Base-by-base conservation (phyloP, 2,113 vertebrate species). In the Nannospalax galili region DNA sequence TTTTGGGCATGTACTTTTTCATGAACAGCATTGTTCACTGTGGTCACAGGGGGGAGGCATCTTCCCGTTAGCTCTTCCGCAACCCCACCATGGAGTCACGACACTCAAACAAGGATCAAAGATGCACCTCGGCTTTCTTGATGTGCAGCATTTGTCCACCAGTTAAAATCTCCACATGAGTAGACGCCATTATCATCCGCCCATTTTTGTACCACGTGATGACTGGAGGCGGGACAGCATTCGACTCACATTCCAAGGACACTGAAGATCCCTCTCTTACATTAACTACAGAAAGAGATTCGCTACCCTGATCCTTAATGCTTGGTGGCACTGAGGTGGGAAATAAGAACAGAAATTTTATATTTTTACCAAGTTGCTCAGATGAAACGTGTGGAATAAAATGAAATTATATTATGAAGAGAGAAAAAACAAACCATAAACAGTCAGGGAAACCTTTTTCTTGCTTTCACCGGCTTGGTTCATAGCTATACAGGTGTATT, bases 151-250 rank as follows among this genome's bases (percentile, higher is more conserved):
- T 99, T 73, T 99, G 99, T 90, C 99, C 99, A 0, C 98, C 98
- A 20, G 98, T 98, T 80, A 99, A 91, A 79, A 99, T 79, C 65
- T 92, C 98, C 90, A 99, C 0, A 3, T 98, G 98, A 73, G 98
- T 93, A 1, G 99, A 99, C 56, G 99, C 98, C 0, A 98, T 96
- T 75, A 99, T 89, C 79, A 96, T 52, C 80, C 96, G 98, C 74
- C 99, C 98, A 48, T 99, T 99, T 98, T 99, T 99, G 98, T 99
- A 99, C 99, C 99, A 99, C 93, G 98, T 99, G 98, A 99, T 96
- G 91, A 98, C 97, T 0, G 99, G 99, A 74, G 99, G 99, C 4
- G 99, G 99, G 19, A 99, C 98, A 40, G 99, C 99, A 0, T 99
- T 99, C 14, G 99, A 99, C 94, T 99, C 99, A 12, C 99, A 99